Conservation (phyloP, 2,888 invertebrate species). For the Yponomeuta sedellus region DNA sequence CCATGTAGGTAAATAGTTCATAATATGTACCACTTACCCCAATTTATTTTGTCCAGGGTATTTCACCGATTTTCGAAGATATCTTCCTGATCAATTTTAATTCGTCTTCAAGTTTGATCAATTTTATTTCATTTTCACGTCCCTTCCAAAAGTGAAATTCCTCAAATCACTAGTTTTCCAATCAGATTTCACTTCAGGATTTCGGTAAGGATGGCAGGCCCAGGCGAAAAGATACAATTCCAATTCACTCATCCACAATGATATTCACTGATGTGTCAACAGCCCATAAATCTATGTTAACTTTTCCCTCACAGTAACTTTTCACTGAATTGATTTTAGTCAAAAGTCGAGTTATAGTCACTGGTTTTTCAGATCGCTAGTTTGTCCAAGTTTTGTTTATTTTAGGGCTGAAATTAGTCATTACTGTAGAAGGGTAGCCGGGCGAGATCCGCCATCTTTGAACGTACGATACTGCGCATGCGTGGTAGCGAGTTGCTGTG, state of each 20-base stretch:
- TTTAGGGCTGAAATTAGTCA: slow-evolving; percentile 37
- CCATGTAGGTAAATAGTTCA: too few species aligned
- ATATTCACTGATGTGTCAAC: slow-evolving; percentile 49
- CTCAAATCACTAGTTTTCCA: too few species aligned
- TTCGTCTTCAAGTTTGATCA: too few species aligned
- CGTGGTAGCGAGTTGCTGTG: slow-evolving; percentile 26
- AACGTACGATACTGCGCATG: slow-evolving; percentile 36
- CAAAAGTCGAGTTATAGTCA: neutral
- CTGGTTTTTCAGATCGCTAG: neutral
- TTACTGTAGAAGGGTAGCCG: slow-evolving; percentile 38
- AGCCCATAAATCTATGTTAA: neutral
- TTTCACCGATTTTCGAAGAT: too few species aligned
- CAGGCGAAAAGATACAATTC: neutral
- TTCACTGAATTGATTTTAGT: neutral
- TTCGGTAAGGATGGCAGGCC: too few species aligned
- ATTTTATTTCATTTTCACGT: too few species aligned
- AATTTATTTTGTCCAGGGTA: too few species aligned
- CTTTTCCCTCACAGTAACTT: neutral
- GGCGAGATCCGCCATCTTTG: slow-evolving; percentile 49
- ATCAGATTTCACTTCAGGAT: too few species aligned
- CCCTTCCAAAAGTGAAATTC: too few species aligned
- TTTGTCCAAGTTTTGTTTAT: slow-evolving; percentile 24
- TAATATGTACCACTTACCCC: too few species aligned
- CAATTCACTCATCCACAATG: slow-evolving; percentile 40
- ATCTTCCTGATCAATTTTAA: too few species aligned